These are phyloP conservation scores for Neosilurus mollespiculum DNA, from an alignment of 2,797 vertebrate species.

Conservation along the genomic window DNA sequence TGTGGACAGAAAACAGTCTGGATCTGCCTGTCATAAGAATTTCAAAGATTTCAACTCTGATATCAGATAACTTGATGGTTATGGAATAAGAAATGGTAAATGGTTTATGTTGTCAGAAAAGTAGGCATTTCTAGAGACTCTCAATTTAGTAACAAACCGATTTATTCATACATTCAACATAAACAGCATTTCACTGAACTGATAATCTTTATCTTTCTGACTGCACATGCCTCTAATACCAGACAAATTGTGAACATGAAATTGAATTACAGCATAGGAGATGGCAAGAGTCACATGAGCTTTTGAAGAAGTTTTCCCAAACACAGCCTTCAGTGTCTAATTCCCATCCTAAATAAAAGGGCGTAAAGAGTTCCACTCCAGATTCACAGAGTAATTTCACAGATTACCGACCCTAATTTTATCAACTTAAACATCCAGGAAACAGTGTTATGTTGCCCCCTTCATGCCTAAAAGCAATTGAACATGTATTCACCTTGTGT, in stretches of 20 bases:
- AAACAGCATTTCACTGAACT: not conserved
- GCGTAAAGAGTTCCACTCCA: not conserved
- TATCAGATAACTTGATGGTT: not conserved
- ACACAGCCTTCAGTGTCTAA: constrained; percentile 17
- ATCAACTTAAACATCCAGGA: constrained; percentile 21
- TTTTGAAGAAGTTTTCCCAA: constrained; percentile 39
- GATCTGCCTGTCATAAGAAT: not conserved
- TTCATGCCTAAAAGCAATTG: not conserved
- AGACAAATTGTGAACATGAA: constrained; percentile 41
- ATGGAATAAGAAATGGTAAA: too few relatives aligned
- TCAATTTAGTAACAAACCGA: too few relatives aligned
- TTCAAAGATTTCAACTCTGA: not conserved
- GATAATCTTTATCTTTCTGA: not conserved
- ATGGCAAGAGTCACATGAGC: constrained; percentile 63
- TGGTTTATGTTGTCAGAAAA: not conserved
- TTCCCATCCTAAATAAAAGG: constrained; percentile 9
- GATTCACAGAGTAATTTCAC: constrained; percentile 5
- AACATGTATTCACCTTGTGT: not conserved
- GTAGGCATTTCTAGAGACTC: not conserved
- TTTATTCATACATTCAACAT: not conserved
- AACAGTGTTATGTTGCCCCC: not conserved
- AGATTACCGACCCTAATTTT: constrained; percentile 23
- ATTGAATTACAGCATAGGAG: constrained; percentile 60
- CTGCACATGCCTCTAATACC: constrained; percentile 19
- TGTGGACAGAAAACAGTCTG: too few relatives aligned